Conservation (phyloP, 2,888 invertebrate genomes). For the Macrosiphum euphorbiae region DNA sequence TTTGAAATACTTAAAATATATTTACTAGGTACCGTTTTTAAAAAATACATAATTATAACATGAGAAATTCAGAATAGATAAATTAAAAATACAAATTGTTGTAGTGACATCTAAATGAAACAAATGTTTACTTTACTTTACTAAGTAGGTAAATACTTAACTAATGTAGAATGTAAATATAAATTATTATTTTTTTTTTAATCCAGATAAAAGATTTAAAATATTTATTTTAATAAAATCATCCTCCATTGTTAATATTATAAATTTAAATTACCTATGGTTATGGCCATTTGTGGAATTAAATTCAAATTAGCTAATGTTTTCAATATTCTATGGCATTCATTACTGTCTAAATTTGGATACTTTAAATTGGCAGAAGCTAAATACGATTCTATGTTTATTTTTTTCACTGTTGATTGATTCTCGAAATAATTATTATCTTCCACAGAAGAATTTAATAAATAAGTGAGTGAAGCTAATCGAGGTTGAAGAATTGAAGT, state of each 20-base stretch:
- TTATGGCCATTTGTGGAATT: neutral
- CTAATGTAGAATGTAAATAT: neutral
- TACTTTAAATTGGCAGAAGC: constrained; percentile 35
- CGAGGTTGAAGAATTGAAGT: constrained; percentile 24
- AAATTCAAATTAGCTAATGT: constrained; percentile 51
- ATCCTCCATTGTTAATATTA: neutral
- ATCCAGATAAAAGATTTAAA: neutral
- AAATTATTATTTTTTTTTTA: neutral
- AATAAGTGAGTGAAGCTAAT: constrained; percentile 44
- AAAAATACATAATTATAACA: too few relatives aligned
- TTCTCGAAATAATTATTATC: constrained; percentile 32
- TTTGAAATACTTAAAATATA: too few relatives aligned
- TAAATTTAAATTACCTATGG: constrained; percentile 11
- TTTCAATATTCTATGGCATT: constrained; percentile 49
- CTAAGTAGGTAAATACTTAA: too few relatives aligned
- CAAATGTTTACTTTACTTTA: too few relatives aligned
- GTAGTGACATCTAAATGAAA: too few relatives aligned
- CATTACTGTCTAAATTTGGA: constrained; percentile 43
- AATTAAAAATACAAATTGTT: too few relatives aligned
- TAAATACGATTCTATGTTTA: constrained; percentile 50
- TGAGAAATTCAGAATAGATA: too few relatives aligned
- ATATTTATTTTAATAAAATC: neutral
- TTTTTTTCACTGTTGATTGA: constrained; percentile 44
- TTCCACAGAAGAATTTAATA: constrained; percentile 60
- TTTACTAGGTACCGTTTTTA: too few relatives aligned